phyloP scores from a whole-genome alignment of 2,888 invertebrate genomes.

The Azorinus chamasolen region DNA sequence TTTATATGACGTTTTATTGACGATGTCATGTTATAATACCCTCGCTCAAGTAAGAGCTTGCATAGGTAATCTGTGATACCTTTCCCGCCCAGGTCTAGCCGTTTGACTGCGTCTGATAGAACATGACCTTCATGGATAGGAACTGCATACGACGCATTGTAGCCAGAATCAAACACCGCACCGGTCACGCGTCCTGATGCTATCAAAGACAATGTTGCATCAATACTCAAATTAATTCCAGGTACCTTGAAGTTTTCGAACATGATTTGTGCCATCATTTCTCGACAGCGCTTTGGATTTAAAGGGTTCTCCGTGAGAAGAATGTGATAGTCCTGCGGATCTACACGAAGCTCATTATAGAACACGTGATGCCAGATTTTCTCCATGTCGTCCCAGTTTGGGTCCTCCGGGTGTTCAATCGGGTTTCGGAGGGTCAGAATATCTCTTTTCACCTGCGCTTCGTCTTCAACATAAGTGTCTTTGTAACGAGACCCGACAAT shows the following conservation, averaged over 20 bases:
- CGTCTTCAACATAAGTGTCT: conserved; percentile 1
- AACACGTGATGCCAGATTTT: conserved; percentile 84
- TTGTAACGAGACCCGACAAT: too few species aligned
- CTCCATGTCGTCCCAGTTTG: conserved; percentile 84
- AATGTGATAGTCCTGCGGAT: conserved; percentile 93
- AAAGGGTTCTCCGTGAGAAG: conserved; percentile 94
- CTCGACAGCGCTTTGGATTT: conserved; percentile 95
- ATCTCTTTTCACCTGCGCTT: background rate
- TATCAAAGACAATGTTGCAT: conserved; percentile 96
- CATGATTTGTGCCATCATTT: conserved; percentile 88
- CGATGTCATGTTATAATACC: conserved; percentile 28
- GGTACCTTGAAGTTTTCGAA: conserved; percentile 91
- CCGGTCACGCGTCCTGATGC: conserved; percentile 98
- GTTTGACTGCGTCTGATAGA: conserved; percentile 13
- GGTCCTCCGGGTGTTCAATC: conserved; percentile 81
- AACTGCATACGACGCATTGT: conserved; percentile 97
- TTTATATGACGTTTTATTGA: conserved; percentile 74
- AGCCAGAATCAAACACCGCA: conserved; percentile 97
- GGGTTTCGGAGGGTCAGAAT: conserved; percentile 75
- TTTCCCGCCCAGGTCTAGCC: conserved; percentile 27
- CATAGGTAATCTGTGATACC: conserved; percentile 24
- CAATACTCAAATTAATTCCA: conserved; percentile 97
- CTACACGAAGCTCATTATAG: conserved; percentile 84
- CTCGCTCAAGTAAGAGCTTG: conserved; percentile 13
- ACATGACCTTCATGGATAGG: conserved; percentile 88